Percentiles rank a stretch among this genome's conserved stretches.
Conservation (phyloP, 2,113 vertebrate genomes). For the Ardeotis arabs region DNA sequence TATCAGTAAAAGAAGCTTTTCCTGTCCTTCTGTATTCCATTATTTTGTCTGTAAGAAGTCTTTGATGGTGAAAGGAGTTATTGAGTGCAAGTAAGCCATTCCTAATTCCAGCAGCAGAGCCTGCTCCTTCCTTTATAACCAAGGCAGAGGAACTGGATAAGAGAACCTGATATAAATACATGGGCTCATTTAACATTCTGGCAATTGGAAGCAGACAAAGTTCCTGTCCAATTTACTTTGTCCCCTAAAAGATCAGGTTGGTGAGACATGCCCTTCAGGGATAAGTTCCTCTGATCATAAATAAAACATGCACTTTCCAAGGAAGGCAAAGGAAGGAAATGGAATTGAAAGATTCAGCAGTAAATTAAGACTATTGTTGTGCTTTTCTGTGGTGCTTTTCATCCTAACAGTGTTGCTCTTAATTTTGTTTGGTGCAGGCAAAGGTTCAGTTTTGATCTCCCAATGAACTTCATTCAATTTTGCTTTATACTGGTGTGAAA, state of each 20-base stretch:
- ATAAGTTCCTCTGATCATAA: conserved; percentile 30
- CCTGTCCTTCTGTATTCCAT: neutral
- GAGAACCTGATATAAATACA: neutral
- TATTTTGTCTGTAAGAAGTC: neutral
- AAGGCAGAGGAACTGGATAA: neutral
- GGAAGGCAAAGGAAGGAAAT: neutral
- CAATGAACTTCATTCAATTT: neutral
- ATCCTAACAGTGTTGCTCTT: neutral
- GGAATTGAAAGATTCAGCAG: conserved; percentile 43
- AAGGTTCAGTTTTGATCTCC: neutral
- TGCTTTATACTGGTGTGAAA: neutral
- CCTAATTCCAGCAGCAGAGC: neutral
- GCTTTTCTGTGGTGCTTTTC: neutral
- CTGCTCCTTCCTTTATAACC: neutral
- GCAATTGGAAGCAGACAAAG: neutral
- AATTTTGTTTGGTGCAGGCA: neutral
- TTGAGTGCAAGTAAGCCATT: neutral
- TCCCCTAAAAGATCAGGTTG: conserved; percentile 34
- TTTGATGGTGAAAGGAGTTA: neutral
- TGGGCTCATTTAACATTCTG: neutral
- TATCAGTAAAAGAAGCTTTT: neutral
- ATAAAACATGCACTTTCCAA: conserved; percentile 38
- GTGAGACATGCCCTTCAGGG: conserved; percentile 51
- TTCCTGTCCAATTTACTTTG: conserved; percentile 53
- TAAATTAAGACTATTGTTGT: conserved; percentile 48